Base-by-base conservation (phyloP, 2,888 invertebrate genomes). In the Parthenolecanium corni region DNA sequence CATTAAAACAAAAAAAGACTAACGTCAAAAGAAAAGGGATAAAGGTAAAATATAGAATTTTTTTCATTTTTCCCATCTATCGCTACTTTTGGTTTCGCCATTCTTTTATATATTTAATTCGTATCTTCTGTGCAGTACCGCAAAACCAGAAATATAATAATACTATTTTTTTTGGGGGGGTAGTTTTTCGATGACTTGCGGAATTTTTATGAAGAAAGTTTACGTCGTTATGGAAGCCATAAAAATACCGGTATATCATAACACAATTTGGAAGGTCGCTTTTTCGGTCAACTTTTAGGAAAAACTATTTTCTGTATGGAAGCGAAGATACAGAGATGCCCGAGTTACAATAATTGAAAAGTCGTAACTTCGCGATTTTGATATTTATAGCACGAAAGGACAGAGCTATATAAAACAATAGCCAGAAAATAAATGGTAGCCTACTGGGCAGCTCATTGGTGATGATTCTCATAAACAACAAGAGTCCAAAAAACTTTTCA, bases 161-260 rank as follows among this genome's bases (percentile, higher is more conserved):
- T 40, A 54, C 42, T 54, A 24, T 54, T 54, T 42, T 40, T 40
- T 40, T 54, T 54, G 9, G 31, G 9, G 31, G 9, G 31, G 31
- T 4, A 31, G 14, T 42, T 16, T 57, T 57, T 57, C 25, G 57
- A 4, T 42, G 44, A 57, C 42, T 57, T 25, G 44, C 24, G 44
- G 57, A 57, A 57, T 57, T 57, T 57, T 57, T 44, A 57, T 57
- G 57, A 47, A 57, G 24, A 46, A 57, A 57, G 57, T 57, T 57
- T 46, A 23, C 25, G 44, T 57, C 57, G 57, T 57, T 57, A 46
- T 44, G 24, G 25, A 25, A 42, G 31, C 44, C 38, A 54, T 54
- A 54, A 54, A 54, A 54, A 54, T 46, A 57, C 42, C 31, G 47
- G 49, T 20, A 42, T 42, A 42, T 16, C 44, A 42, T 14, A 49